phyloP scores from a whole-genome alignment of 2,797 vertebrate species.

The Haliaeetus albicilla region DNA sequence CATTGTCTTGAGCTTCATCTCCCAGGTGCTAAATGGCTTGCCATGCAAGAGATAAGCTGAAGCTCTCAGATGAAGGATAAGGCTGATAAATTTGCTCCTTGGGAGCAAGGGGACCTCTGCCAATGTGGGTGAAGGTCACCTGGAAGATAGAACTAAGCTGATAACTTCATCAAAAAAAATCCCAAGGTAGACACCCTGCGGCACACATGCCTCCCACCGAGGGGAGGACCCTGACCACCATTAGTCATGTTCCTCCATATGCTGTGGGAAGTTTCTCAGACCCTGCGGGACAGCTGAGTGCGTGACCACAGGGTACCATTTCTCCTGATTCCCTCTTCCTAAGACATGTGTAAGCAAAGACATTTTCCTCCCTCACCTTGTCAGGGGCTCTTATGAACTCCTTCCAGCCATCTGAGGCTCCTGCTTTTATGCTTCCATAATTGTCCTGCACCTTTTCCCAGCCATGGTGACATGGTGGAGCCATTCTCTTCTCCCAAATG shows the following conservation, averaged over 20 bases:
- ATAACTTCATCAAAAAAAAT: background rate
- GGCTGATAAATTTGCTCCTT: background rate
- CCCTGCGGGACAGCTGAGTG: background rate
- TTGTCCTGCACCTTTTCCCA: rapidly evolving
- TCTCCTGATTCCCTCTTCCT: background rate
- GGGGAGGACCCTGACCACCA: background rate
- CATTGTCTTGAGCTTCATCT: background rate
- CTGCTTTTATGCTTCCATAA: background rate
- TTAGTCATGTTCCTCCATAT: background rate
- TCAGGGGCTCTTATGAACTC: background rate
- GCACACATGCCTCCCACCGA: rapidly evolving
- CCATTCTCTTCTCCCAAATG: background rate
- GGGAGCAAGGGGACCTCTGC: background rate
- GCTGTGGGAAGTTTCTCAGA: background rate
- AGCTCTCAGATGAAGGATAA: background rate
- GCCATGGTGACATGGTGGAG: background rate
- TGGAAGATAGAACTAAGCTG: background rate
- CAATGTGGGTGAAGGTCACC: background rate
- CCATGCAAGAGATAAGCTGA: background rate
- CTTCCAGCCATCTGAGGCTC: background rate
- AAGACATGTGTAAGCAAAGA: background rate
- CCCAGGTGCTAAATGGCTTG: background rate
- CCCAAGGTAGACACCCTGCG: rapidly evolving
- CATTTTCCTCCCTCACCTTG: background rate
- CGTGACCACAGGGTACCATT: background rate